These are phyloP conservation scores for Neodiprion pinetum DNA, from an alignment of 1,140 invertebrate genomes.

Conservation along the genomic window DNA sequence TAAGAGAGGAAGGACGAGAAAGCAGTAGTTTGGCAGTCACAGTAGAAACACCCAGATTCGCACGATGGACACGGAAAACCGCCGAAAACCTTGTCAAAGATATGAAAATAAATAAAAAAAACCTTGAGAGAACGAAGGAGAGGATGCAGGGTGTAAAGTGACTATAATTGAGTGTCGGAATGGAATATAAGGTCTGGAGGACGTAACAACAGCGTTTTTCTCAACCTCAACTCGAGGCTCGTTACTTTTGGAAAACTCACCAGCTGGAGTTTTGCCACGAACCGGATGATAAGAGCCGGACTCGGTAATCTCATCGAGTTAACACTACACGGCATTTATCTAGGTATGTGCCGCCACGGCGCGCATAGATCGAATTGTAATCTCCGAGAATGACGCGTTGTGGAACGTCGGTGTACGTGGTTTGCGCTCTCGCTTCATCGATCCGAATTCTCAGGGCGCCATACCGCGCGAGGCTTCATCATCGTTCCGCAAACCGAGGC, in stretches of 20 bases:
- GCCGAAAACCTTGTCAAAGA: no score
- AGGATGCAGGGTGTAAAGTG: no score
- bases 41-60: no score
- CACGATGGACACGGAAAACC: no score
- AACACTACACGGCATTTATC: not conserved
- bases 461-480: no score
- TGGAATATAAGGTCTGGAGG: no score
- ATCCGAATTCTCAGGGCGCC: not conserved
- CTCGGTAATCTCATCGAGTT: not conserved
- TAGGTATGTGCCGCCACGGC: not conserved
- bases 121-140: no score
- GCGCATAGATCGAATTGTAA: constrained; percentile 2
- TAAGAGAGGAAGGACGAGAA: no score
- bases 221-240: not conserved
- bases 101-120: no score
- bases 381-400: not conserved
- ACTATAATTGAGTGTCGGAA: no score
- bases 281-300: not conserved
- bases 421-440: not conserved
- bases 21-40: no score
- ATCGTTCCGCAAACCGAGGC: not conserved
- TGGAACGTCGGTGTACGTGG: not conserved
- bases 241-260: not conserved
- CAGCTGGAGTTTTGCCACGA: not conserved
- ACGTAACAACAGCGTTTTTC: not conserved